phyloP scores from a whole-genome alignment of 2,888 invertebrate genomes.

The Clanis bilineata region DNA sequence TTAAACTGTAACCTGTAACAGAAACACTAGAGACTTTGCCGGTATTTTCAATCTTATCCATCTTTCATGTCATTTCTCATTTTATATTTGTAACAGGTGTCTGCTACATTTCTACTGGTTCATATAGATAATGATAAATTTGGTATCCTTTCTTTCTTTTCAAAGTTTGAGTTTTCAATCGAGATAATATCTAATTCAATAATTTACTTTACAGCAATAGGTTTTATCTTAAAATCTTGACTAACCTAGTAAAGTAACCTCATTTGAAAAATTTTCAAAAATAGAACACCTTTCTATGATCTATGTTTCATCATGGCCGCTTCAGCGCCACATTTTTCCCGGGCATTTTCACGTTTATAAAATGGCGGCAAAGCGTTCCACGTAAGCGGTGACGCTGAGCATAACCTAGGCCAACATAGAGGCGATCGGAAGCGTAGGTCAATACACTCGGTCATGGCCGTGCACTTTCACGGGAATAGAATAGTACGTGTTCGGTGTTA shows the following conservation, averaged over 20 bases:
- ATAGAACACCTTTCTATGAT: constrained; percentile 2
- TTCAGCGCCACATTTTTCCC: constrained; percentile 33
- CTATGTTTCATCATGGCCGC: constrained; percentile 17
- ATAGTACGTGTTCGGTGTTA: constrained; percentile 64
- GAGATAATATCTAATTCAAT: no score
- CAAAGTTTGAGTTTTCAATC: no score
- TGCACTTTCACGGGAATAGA: constrained; percentile 72
- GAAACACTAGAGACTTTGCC: background rate
- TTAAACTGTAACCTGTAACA: background rate
- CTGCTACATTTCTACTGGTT: no score
- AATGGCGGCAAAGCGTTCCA: constrained; percentile 49
- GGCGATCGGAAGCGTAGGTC: constrained; percentile 65
- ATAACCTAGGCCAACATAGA: constrained; percentile 77
- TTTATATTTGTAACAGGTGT: no score
- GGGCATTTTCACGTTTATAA: constrained; percentile 44
- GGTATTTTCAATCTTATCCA: background rate
- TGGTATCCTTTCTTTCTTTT: no score
- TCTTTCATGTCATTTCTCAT: no score
- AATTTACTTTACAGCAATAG: background rate
- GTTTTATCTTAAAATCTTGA: background rate
- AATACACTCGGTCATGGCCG: constrained; percentile 76
- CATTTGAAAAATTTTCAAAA: background rate
- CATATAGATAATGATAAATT: no score
- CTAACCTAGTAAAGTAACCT: background rate
- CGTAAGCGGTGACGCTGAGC: constrained; percentile 58